Evolutionary conservation across 2,888 invertebrate species (phyloP).

Genomic region (Dorcus hopei): DNA sequence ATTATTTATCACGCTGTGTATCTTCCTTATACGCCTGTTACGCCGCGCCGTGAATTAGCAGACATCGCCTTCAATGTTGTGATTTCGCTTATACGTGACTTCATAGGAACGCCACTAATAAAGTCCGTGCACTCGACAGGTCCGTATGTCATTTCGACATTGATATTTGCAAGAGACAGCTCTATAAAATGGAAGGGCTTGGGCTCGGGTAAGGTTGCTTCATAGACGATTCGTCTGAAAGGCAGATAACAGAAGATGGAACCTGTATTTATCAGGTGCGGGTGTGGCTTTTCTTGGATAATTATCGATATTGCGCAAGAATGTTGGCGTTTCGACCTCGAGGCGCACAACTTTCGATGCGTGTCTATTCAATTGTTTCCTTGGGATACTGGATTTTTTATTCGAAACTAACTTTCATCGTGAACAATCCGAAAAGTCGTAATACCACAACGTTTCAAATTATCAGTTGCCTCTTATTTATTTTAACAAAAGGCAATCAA

Average conservation of each 20-base stretch:
- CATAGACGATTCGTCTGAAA: neutral
- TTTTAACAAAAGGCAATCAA: too few relatives aligned
- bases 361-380: conserved; percentile 4
- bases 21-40: conserved; percentile 6
- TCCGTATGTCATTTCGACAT: neutral
- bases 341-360: conserved; percentile 7
- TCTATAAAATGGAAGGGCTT: conserved; percentile 4
- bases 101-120: neutral
- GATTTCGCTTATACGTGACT: conserved; percentile 11
- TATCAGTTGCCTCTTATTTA: too few relatives aligned
- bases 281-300: neutral
- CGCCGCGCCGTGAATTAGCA: neutral
- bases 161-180: neutral
- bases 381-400: conserved; percentile 3
- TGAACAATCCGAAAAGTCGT: too few relatives aligned
- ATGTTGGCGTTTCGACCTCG: neutral
- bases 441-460: too few relatives aligned
- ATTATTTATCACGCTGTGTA: conserved; percentile 16
- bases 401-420: neutral
- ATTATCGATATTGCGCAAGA: neutral
- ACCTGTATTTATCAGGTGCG: neutral
- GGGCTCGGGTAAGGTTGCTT: conserved; percentile 2
- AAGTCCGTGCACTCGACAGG: neutral
- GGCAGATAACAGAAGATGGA: neutral
- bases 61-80: conserved; percentile 5